Conservation (phyloP, 2,888 invertebrate species). For the Lepidocyrtoides sp. region DNA sequence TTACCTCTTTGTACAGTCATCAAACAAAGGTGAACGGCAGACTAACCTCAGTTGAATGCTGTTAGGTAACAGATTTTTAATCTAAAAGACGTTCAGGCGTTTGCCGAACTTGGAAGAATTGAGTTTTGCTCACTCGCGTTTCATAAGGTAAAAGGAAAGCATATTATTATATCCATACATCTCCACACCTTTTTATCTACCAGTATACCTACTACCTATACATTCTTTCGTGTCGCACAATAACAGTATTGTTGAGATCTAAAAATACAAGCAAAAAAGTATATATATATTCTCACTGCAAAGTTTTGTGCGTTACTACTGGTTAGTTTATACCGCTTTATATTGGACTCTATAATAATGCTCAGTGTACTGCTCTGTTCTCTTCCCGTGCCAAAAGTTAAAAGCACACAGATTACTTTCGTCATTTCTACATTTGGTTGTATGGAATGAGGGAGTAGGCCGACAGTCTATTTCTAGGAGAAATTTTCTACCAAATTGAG, state of each 20-base stretch:
- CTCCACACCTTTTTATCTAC: not conserved
- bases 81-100: not conserved
- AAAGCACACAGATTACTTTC: conserved; percentile 53
- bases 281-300: conserved; percentile 9
- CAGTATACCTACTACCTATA: not conserved
- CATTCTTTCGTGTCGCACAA: not conserved
- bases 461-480: not conserved
- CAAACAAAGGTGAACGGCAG: not conserved
- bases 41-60: not conserved
- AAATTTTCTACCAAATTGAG: not conserved
- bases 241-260: too few species aligned
- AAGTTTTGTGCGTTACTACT: not conserved
- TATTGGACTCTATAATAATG: not conserved
- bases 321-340: too few species aligned
- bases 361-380: not conserved
- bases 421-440: not conserved
- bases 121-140: not conserved
- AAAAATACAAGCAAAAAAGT: too few species aligned
- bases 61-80: not conserved
- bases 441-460: too few species aligned
- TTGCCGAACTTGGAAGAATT: not conserved
- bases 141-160: not conserved
- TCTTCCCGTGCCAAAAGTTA: conserved; percentile 31
- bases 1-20: not conserved
- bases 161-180: not conserved